Evolutionary conservation across 2,797 vertebrate species (phyloP).

Genomic region (Schizopygopsis malacanthus): DNA sequence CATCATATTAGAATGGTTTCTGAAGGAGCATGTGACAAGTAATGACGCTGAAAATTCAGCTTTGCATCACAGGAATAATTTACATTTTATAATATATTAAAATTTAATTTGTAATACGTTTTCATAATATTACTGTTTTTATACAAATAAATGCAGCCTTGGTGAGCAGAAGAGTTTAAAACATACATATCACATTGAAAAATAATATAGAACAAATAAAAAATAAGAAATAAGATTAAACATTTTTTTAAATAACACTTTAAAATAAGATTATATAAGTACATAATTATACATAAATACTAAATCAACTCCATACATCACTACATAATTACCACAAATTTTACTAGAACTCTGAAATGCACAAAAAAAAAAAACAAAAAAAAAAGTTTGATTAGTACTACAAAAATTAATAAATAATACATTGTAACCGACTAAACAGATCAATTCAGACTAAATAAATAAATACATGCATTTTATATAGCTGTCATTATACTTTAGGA

Average conservation of each 20-base stretch:
- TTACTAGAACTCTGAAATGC: background rate
- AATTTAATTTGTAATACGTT: background rate
- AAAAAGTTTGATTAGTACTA: background rate
- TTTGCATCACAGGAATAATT: background rate
- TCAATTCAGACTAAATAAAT: background rate
- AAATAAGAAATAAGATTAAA: background rate
- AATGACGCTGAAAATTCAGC: background rate
- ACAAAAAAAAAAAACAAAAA: background rate
- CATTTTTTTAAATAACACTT: background rate
- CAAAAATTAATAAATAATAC: background rate
- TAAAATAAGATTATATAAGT: no score
- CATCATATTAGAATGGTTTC: background rate
- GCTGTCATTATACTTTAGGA: background rate
- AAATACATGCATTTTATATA: background rate
- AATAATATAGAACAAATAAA: background rate
- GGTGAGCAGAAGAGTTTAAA: background rate
- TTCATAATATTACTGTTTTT: background rate
- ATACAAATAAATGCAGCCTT: background rate
- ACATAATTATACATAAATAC: background rate
- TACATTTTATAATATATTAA: background rate
- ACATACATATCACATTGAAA: background rate
- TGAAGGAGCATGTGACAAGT: background rate
- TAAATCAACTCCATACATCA: no score
- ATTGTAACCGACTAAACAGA: background rate
- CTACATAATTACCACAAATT: no score